Conservation (phyloP, 2,888 invertebrate genomes). For the Timema cristinae region DNA sequence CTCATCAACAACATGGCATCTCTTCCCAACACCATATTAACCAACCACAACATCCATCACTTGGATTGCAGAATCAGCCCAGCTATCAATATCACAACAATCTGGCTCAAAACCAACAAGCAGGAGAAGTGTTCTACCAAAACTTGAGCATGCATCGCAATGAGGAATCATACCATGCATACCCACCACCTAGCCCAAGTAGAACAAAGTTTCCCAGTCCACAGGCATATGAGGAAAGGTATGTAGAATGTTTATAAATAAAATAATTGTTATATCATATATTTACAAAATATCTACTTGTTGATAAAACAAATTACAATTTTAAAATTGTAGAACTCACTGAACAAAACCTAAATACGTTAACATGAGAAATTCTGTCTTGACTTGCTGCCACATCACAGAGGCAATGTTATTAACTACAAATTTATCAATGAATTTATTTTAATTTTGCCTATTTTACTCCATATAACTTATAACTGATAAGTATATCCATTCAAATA, state of each 20-base stretch:
- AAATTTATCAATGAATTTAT: too few relatives aligned
- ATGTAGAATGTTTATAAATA: not conserved
- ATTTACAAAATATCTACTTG: too few relatives aligned
- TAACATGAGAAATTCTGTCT: too few relatives aligned
- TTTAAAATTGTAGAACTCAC: too few relatives aligned
- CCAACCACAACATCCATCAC: not conserved
- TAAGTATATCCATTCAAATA: too few relatives aligned
- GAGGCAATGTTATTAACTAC: too few relatives aligned
- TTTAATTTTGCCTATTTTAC: too few relatives aligned
- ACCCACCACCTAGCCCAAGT: constrained; percentile 36
- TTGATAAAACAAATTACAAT: too few relatives aligned
- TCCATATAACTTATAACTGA: too few relatives aligned
- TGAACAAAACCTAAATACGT: too few relatives aligned
- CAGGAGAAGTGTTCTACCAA: constrained; percentile 63
- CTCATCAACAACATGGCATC: constrained; percentile 19
- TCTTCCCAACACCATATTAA: not conserved
- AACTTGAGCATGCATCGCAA: constrained; percentile 74
- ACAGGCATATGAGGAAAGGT: constrained; percentile 38
- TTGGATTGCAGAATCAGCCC: constrained; percentile 23
- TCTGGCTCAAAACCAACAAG: constrained; percentile 24
- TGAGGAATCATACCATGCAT: constrained; percentile 46
- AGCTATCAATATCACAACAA: constrained; percentile 1
- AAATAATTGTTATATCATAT: too few relatives aligned
- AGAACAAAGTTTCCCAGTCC: constrained; percentile 39
- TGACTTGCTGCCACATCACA: too few relatives aligned